Percentiles rank a stretch among this genome's conserved stretches.
Conservation (phyloP, 2,797 vertebrate species). For the Sylvia borin region DNA sequence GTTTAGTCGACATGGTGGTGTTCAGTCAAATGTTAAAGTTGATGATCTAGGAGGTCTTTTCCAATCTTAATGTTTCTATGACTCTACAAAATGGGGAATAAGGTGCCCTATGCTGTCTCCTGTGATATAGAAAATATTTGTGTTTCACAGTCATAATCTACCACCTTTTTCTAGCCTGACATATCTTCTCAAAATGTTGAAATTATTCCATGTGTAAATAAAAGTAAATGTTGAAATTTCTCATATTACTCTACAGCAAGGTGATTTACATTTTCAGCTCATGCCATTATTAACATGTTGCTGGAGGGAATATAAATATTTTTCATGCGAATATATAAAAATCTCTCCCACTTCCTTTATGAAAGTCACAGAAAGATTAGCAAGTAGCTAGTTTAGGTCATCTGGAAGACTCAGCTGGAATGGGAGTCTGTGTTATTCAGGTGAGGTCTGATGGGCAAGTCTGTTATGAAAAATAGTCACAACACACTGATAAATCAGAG, state of each 20-base stretch:
- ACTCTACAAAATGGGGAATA: background rate
- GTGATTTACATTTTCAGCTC: background rate
- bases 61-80: background rate
- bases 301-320: constrained; percentile 1
- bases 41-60: background rate
- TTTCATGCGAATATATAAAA: background rate
- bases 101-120: background rate
- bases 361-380: background rate
- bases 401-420: background rate
- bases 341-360: background rate
- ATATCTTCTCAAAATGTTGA: background rate
- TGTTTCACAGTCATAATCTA: background rate
- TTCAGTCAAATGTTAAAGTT: background rate
- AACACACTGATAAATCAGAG: background rate
- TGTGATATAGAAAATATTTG: background rate
- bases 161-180: background rate
- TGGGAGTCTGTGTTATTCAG: background rate
- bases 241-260: background rate
- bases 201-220: background rate
- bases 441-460: background rate
- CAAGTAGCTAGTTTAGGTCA: background rate
- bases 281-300: background rate
- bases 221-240: constrained; percentile 7
- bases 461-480: constrained; percentile 20
- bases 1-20: background rate